A percentile compares a stretch with the other conserved stretches of the same genome.
Conservation (phyloP, 2,888 invertebrate species). For the Apotomis capreana region DNA sequence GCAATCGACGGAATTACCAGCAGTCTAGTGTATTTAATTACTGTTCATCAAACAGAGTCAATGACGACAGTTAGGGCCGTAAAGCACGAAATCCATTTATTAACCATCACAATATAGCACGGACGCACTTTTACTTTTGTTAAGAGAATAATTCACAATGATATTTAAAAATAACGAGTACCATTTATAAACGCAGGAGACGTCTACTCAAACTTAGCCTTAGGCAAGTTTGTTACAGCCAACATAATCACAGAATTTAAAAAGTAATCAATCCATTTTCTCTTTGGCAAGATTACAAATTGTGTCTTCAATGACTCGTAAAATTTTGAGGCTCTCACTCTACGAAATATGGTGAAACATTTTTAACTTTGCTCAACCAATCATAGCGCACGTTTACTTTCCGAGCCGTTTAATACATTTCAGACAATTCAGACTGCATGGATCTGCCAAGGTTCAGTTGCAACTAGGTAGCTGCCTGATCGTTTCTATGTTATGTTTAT, state of each 20-base stretch:
- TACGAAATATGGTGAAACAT: constrained; percentile 70
- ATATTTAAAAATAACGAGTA: constrained; percentile 68
- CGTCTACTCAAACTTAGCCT: constrained; percentile 61
- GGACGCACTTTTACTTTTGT: constrained; percentile 44
- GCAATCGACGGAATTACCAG: too few species aligned
- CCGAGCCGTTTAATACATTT: constrained; percentile 43
- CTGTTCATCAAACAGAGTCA: neutral
- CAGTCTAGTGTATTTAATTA: constrained; percentile 5
- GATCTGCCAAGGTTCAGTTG: too few species aligned
- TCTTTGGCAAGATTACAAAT: constrained; percentile 77
- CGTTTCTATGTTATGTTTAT: too few species aligned
- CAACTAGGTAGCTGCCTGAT: too few species aligned
- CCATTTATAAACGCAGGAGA: constrained; percentile 68
- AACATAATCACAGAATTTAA: constrained; percentile 79
- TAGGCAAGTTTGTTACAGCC: constrained; percentile 66
- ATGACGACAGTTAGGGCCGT: neutral
- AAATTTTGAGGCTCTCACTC: constrained; percentile 72
- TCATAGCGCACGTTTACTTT: constrained; percentile 59
- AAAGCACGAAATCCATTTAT: constrained; percentile 46
- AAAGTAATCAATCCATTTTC: constrained; percentile 80
- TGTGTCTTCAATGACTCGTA: constrained; percentile 78
- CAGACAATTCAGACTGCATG: too few species aligned
- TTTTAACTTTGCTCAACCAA: constrained; percentile 55
- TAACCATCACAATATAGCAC: constrained; percentile 53
- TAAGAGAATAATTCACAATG: constrained; percentile 54